Conservation (phyloP, 30 jellyfish, hydroid and myxozoan species). For the Aurelia sp. region DNA sequence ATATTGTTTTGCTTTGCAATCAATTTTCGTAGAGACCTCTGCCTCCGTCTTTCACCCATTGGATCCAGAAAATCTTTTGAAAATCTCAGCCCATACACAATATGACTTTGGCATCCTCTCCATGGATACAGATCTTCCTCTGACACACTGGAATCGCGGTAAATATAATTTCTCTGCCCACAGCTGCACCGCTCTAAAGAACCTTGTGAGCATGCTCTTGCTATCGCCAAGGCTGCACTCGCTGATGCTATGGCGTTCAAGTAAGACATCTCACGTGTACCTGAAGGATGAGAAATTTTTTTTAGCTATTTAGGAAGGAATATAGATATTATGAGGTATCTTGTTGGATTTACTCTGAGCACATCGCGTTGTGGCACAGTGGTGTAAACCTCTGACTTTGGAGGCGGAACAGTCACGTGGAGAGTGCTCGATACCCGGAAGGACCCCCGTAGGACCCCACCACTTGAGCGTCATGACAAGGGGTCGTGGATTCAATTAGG, state of each 20-base stretch:
- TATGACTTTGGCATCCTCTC: slow-evolving; percentile 71
- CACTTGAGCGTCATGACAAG: too few relatives aligned
- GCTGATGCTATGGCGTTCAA: slow-evolving; percentile 83
- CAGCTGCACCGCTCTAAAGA: slow-evolving; percentile 55
- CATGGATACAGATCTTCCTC: slow-evolving; percentile 49
- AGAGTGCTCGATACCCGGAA: too few relatives aligned
- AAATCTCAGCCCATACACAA: slow-evolving; percentile 49
- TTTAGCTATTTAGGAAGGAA: too few relatives aligned
- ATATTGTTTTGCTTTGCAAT: slow-evolving; percentile 64
- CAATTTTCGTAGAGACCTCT: slow-evolving; percentile 59
- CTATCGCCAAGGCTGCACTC: slow-evolving; percentile 76
- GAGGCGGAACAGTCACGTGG: too few relatives aligned
- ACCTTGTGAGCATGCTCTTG: slow-evolving; percentile 75
- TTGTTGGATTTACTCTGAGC: too few relatives aligned
- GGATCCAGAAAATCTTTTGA: slow-evolving; percentile 78
- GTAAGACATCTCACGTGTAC: slow-evolving; percentile 69
- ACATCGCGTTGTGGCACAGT: too few relatives aligned
- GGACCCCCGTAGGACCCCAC: too few relatives aligned
- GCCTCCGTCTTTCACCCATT: slow-evolving; percentile 45
- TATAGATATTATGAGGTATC: too few relatives aligned
- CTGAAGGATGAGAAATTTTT: not conserved
- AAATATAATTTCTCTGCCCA: slow-evolving; percentile 37
- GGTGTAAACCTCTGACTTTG: too few relatives aligned
- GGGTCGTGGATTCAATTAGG: too few relatives aligned
- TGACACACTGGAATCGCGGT: slow-evolving; percentile 26